Evolutionary conservation across 2,797 vertebrate species (phyloP).

Genomic region (Ibycter americanus): DNA sequence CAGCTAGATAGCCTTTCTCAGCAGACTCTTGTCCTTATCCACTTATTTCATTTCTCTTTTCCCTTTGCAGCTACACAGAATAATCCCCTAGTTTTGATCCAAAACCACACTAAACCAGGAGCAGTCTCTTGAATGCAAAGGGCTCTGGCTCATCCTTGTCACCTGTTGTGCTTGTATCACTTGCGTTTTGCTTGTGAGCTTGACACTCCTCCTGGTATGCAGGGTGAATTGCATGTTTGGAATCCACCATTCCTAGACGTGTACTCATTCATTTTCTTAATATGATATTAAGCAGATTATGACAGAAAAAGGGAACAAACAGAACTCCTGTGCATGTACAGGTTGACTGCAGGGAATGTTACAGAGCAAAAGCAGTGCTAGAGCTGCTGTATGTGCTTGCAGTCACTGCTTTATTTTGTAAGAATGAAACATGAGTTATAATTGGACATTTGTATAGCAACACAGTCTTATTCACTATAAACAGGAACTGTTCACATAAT

Average conservation of each 20-base stretch:
- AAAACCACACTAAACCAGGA: background rate
- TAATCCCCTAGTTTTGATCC: background rate
- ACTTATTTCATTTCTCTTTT: background rate
- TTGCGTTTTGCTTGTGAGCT: background rate
- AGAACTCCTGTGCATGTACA: background rate
- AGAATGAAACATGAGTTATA: background rate
- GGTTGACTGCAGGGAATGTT: background rate
- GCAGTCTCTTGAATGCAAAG: background rate
- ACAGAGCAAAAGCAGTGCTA: background rate
- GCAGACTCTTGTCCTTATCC: background rate
- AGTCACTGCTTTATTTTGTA: background rate
- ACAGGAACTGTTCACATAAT: background rate
- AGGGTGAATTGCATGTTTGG: background rate
- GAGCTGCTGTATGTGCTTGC: accelerated
- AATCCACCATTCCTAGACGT: background rate
- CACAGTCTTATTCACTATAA: background rate
- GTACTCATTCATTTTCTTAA: background rate
- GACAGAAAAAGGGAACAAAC: background rate
- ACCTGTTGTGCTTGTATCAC: background rate
- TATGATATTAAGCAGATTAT: background rate
- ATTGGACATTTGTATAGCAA: background rate
- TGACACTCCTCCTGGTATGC: background rate
- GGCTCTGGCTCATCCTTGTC: background rate
- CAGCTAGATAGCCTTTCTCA: background rate
- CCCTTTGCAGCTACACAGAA: background rate